These are phyloP conservation scores for Urocynchramus pylzowi DNA, from an alignment of 2,113 vertebrate genomes.

Conservation along the genomic window DNA sequence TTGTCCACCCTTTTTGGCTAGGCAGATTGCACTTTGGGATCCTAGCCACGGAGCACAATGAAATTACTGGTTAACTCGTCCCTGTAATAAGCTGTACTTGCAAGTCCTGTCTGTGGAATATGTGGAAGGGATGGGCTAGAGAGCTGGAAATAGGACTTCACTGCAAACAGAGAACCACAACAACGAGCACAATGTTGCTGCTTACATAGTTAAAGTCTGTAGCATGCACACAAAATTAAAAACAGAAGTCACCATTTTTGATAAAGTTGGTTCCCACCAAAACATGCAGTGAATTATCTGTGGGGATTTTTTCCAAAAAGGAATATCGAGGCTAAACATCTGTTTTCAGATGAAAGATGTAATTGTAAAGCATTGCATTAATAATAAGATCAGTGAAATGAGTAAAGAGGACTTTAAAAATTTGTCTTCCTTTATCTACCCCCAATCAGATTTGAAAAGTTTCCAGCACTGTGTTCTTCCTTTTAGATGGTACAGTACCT, in stretches of 20 bases:
- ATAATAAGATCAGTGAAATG: not conserved
- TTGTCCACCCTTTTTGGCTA: constrained; percentile 8
- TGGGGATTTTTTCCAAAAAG: not conserved
- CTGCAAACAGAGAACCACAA: not conserved
- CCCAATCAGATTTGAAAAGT: constrained; percentile 6
- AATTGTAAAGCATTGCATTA: not conserved
- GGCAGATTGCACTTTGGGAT: constrained; percentile 1
- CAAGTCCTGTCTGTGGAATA: not conserved
- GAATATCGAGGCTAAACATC: not conserved
- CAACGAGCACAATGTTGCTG: not conserved
- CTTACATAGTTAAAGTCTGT: not conserved
- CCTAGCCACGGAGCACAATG: not conserved
- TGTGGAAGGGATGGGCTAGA: constrained; percentile 23
- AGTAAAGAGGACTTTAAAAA: not conserved
- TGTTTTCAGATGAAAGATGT: not conserved
- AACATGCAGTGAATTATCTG: not conserved
- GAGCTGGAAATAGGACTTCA: constrained; percentile 43
- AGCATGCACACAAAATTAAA: not conserved
- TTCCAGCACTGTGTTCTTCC: constrained; percentile 24
- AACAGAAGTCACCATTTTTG: not conserved
- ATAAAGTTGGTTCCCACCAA: not conserved
- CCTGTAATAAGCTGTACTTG: constrained; percentile 33
- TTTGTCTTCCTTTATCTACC: constrained; percentile 1
- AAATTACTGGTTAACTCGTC: not conserved
- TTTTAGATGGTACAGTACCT: constrained; percentile 35